Conservation (phyloP, 2,888 invertebrate genomes). For the Drosophila siamana region DNA sequence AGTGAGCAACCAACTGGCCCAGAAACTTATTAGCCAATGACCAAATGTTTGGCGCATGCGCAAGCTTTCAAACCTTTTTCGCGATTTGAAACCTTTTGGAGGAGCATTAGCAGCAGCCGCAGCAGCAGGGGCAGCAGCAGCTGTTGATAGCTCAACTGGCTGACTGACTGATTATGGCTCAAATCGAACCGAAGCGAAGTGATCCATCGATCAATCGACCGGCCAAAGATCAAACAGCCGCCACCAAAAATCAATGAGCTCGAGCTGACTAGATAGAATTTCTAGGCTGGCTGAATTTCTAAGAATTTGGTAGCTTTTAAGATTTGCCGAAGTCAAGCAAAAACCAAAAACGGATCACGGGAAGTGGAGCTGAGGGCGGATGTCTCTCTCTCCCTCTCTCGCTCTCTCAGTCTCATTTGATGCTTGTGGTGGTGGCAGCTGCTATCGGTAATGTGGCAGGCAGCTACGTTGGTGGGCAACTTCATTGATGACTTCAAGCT, state of each 20-base stretch:
- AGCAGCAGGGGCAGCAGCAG: slow-evolving; percentile 46
- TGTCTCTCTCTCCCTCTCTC: slow-evolving; percentile 26
- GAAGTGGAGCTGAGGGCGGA: slow-evolving; percentile 66
- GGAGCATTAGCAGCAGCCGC: slow-evolving; percentile 24
- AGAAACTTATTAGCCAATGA: slow-evolving; percentile 41
- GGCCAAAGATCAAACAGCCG: slow-evolving; percentile 76
- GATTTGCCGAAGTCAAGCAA: slow-evolving; percentile 68
- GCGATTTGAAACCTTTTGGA: slow-evolving; percentile 71
- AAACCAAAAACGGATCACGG: slow-evolving; percentile 39
- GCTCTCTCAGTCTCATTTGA: slow-evolving; percentile 19
- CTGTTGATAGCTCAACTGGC: slow-evolving; percentile 42
- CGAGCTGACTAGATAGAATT: slow-evolving; percentile 75
- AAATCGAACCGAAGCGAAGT: slow-evolving; percentile 10
- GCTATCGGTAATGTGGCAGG: slow-evolving; percentile 40
- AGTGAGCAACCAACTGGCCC: slow-evolving; percentile 32
- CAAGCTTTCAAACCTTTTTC: slow-evolving; percentile 79
- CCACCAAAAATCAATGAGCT: slow-evolving; percentile 74
- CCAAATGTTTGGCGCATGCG: slow-evolving; percentile 76
- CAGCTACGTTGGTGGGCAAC: slow-evolving; percentile 69
- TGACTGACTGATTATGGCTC: slow-evolving; percentile 3
- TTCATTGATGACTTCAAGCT: slow-evolving; percentile 38
- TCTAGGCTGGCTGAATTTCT: slow-evolving; percentile 75
- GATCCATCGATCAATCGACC: slow-evolving; percentile 58
- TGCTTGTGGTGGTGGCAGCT: slow-evolving; percentile 55
- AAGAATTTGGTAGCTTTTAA: slow-evolving; percentile 72